Evolutionary conservation across 2,797 vertebrate genomes (phyloP).

Genomic region (Etheostoma perlongum): DNA sequence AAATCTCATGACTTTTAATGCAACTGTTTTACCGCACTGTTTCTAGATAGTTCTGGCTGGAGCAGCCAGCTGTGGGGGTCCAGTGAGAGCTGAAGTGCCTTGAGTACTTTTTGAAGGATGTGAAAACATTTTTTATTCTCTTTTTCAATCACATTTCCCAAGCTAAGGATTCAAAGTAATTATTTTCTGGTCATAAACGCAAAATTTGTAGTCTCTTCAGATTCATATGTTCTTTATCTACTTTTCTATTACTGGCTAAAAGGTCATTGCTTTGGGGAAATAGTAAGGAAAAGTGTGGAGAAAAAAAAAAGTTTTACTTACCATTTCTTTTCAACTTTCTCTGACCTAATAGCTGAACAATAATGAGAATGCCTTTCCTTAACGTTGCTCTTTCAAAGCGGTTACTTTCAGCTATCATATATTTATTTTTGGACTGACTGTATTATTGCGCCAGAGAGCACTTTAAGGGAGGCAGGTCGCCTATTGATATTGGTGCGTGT

Average conservation of each 20-base stretch:
- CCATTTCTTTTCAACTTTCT: conserved; percentile 18
- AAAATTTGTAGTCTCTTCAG: not conserved
- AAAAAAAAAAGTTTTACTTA: conserved; percentile 1
- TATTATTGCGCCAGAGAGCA: conserved; percentile 9
- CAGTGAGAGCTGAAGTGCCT: not conserved
- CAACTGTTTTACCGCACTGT: conserved; percentile 18
- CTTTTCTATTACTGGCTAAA: not conserved
- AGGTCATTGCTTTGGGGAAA: not conserved
- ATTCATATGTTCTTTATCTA: not conserved
- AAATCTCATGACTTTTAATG: conserved; percentile 36
- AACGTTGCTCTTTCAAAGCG: conserved; percentile 9
- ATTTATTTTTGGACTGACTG: conserved; percentile 29
- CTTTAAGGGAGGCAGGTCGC: conserved; percentile 18
- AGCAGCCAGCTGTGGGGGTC: not conserved
- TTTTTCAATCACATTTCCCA: not conserved
- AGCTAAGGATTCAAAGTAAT: not conserved
- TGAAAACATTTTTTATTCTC: not conserved
- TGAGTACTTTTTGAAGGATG: not conserved
- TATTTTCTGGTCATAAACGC: not conserved
- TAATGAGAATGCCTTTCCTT: not conserved
- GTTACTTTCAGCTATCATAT: conserved; percentile 2
- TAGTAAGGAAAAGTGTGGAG: conserved; percentile 4
- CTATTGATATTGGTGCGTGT: conserved; percentile 11
- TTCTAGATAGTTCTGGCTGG: not conserved
- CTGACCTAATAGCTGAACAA: conserved; percentile 21